phyloP scores from a whole-genome alignment of 2,113 vertebrate species.

The Malurus alboscapulatus region DNA sequence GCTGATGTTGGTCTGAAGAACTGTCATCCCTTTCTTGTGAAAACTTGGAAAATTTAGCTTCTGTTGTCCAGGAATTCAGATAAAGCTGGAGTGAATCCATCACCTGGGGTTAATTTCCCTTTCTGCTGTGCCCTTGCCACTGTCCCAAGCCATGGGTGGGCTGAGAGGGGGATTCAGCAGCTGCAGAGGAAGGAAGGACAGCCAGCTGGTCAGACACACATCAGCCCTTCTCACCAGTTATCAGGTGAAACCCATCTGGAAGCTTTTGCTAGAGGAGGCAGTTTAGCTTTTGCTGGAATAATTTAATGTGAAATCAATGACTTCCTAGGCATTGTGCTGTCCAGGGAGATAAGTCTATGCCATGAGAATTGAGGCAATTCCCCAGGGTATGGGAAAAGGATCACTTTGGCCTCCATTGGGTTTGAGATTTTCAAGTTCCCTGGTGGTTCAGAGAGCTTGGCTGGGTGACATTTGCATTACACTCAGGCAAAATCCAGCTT shows the following conservation, averaged over 20 bases:
- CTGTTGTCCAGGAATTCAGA: not conserved
- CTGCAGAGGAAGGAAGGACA: not conserved
- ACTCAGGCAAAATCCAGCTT: conserved; percentile 1
- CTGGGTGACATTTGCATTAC: not conserved
- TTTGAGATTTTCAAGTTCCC: not conserved
- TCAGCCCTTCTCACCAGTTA: not conserved
- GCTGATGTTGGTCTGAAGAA: not conserved
- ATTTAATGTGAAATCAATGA: not conserved
- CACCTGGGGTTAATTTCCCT: not conserved
- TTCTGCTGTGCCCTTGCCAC: not conserved
- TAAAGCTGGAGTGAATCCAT: not conserved
- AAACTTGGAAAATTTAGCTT: not conserved
- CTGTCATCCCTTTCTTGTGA: not conserved
- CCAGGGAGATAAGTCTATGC: not conserved
- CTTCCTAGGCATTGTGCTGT: not conserved
- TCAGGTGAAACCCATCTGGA: not conserved
- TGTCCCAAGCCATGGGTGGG: not conserved
- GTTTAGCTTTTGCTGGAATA: not conserved
- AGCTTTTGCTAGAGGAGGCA: not conserved
- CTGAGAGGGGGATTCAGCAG: not conserved
- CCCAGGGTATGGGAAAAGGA: not conserved
- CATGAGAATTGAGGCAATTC: not conserved
- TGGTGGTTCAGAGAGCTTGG: not conserved
- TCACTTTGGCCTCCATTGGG: not conserved
- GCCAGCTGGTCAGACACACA: not conserved